Percentiles rank a stretch among this genome's conserved stretches.
phyloP scores from a whole-genome alignment of 2,797 vertebrate species.

The Anguilla marmorata region DNA sequence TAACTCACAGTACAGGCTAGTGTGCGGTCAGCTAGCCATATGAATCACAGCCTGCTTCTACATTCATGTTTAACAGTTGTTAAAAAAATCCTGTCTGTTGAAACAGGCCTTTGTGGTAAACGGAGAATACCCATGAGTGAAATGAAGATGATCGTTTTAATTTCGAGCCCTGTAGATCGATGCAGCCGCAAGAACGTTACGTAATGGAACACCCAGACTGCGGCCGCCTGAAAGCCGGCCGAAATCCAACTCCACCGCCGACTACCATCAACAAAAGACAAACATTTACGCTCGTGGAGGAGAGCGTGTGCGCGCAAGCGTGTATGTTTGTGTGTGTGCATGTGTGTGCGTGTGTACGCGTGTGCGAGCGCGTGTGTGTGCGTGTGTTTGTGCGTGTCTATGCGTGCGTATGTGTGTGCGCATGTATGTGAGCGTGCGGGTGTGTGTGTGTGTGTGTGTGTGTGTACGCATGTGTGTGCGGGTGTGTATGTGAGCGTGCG shows the following conservation, averaged over 20 bases:
- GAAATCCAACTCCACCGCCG: background rate
- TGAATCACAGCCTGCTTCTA: background rate
- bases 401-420: too few relatives aligned
- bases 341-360: background rate
- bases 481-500: background rate
- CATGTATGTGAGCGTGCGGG: background rate
- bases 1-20: background rate
- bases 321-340: too few relatives aligned
- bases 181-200: background rate
- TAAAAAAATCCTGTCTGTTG: background rate
- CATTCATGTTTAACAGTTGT: background rate
- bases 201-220: constrained; percentile 13
- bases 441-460: too few relatives aligned
- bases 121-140: constrained; percentile 13
- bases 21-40: background rate
- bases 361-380: background rate
- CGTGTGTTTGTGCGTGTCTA: too few relatives aligned
- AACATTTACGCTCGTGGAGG: background rate
- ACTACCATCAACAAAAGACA: background rate
- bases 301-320: background rate
- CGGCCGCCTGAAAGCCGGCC: background rate
- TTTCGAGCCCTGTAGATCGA: background rate
- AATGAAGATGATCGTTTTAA: constrained; percentile 12
- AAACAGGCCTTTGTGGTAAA: constrained; percentile 17
- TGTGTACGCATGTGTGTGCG: too few relatives aligned